Conservation (phyloP, 2,888 invertebrate species). For the Stenolophus ochropezus region DNA sequence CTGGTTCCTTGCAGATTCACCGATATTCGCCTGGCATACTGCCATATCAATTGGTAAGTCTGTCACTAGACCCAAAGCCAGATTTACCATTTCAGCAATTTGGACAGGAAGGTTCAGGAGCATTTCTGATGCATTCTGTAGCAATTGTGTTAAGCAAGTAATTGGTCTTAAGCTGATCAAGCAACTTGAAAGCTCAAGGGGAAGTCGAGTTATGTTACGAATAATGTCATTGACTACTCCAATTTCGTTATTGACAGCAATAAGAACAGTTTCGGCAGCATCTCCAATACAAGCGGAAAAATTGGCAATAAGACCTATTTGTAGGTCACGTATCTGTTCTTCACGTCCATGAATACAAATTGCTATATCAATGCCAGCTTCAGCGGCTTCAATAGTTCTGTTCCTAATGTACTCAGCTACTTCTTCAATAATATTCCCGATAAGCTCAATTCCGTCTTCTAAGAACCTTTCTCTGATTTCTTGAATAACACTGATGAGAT, state of each 20-base stretch:
- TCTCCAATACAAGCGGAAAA: conserved; percentile 1
- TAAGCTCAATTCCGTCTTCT: not conserved
- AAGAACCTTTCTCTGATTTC: conserved; percentile 11
- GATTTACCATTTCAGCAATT: not conserved
- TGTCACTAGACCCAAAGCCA: not conserved
- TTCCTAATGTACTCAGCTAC: conserved; percentile 15
- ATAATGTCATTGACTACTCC: not conserved
- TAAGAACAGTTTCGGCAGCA: not conserved
- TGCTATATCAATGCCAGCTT: conserved; percentile 1
- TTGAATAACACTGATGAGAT: not conserved
- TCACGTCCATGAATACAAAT: conserved; percentile 3
- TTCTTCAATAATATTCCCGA: not conserved
- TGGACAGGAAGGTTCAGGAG: not conserved
- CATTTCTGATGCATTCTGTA: not conserved
- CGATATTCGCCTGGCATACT: not conserved
- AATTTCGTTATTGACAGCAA: not conserved
- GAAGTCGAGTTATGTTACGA: not conserved
- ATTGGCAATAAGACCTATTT: not conserved
- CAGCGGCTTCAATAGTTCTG: not conserved
- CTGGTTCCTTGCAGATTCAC: not conserved
- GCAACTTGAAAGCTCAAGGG: conserved; percentile 21
- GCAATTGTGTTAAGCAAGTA: not conserved
- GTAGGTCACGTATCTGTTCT: not conserved
- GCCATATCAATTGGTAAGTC: not conserved
- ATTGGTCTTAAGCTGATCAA: conserved; percentile 22